Evolutionary conservation across 2,888 invertebrate genomes (phyloP).

Genomic region (Phrixothrix hirtus): DNA sequence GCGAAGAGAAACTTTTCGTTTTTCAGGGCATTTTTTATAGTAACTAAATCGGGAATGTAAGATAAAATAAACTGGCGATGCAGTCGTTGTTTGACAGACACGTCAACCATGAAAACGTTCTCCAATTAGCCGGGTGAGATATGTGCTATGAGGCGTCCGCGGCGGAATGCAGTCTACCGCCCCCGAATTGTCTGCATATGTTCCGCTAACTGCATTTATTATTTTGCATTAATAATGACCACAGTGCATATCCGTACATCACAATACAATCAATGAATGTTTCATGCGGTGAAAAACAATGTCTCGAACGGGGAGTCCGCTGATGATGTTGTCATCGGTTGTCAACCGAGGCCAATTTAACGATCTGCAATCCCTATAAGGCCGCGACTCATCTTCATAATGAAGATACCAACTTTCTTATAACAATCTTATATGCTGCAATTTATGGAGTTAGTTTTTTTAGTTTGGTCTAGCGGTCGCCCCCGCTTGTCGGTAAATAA

Average conservation of each 20-base stretch:
- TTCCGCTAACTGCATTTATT: slow-evolving; percentile 45
- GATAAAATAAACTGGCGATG: slow-evolving; percentile 47
- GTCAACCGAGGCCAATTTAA: slow-evolving; percentile 55
- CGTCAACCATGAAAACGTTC: slow-evolving; percentile 54
- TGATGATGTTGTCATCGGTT: slow-evolving; percentile 57
- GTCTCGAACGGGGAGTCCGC: slow-evolving; percentile 50
- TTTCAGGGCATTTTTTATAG: slow-evolving; percentile 37
- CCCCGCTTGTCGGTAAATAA: slow-evolving; percentile 46
- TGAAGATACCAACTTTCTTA: slow-evolving; percentile 56
- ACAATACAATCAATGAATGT: slow-evolving; percentile 49
- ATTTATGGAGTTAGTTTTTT: slow-evolving; percentile 55
- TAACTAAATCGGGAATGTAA: slow-evolving; percentile 34
- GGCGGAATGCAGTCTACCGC: slow-evolving; percentile 43
- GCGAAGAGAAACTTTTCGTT: slow-evolving; percentile 40
- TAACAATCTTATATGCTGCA: slow-evolving; percentile 47
- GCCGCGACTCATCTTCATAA: slow-evolving; percentile 53
- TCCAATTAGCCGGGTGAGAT: slow-evolving; percentile 55
- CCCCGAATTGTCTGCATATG: slow-evolving; percentile 40
- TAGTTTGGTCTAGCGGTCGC: slow-evolving; percentile 44
- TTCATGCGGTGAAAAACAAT: slow-evolving; percentile 53
- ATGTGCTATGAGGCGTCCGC: slow-evolving; percentile 44
- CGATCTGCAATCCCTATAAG: slow-evolving; percentile 51
- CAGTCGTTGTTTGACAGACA: slow-evolving; percentile 51
- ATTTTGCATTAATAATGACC: slow-evolving; percentile 45
- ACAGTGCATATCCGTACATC: slow-evolving; percentile 38